Conservation (phyloP, 1,140 invertebrate species). For the Heterodera carotae region DNA sequence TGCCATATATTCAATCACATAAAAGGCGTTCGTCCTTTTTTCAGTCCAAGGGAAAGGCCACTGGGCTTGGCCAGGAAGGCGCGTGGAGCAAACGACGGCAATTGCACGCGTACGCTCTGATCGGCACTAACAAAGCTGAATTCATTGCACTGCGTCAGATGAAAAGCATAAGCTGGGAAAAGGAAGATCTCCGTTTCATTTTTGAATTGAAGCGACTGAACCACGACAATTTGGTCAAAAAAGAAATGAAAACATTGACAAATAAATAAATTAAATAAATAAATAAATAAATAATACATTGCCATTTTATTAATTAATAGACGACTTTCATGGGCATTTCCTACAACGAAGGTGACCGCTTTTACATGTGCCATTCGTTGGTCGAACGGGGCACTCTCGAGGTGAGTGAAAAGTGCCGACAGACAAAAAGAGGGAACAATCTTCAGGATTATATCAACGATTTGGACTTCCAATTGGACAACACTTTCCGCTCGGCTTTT, state of each 20-base stretch:
- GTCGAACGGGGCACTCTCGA: constrained; percentile 59
- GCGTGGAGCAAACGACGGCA: constrained; percentile 49
- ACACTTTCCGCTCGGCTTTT: constrained; percentile 50
- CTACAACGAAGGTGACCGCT: constrained; percentile 56
- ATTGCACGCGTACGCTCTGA: constrained; percentile 52
- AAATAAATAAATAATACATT: too few relatives aligned
- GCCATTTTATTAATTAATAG: background rate
- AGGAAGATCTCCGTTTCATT: constrained; percentile 54
- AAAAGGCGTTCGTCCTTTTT: constrained; percentile 11
- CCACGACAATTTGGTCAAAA: constrained; percentile 51
- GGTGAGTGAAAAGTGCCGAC: constrained; percentile 6
- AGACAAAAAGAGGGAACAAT: background rate
- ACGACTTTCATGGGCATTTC: constrained; percentile 53
- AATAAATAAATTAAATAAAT: too few relatives aligned
- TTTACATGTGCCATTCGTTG: constrained; percentile 55
- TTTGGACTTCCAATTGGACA: constrained; percentile 56
- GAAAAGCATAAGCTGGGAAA: constrained; percentile 48
- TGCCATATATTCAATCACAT: too few relatives aligned
- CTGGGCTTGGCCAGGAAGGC: constrained; percentile 28
- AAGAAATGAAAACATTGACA: too few relatives aligned
- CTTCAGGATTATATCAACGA: constrained; percentile 60
- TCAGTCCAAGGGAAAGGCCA: constrained; percentile 49
- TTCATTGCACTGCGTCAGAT: constrained; percentile 55
- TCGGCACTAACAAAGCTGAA: constrained; percentile 56
- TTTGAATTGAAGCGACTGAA: constrained; percentile 48